Base-by-base conservation (phyloP, 1,140 invertebrate species). In the Drosophila littoralis region DNA sequence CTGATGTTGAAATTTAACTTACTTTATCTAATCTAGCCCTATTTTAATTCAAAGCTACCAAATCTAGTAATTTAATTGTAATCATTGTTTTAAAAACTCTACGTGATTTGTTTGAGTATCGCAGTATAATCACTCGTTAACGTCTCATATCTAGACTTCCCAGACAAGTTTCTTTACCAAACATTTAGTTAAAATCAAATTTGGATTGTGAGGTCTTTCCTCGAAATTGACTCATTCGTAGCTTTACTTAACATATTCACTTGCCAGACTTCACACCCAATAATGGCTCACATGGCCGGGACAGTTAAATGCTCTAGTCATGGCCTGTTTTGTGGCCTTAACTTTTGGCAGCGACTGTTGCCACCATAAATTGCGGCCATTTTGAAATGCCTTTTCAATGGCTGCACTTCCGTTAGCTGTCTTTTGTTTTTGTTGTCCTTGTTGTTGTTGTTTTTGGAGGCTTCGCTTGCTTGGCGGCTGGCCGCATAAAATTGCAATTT, bases 401-500 rank as follows among this genome's bases (percentile, higher is more conserved):
- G 84, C 83, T 89, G 79, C 82, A 86, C 79, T 86, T 86, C 63
- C 69, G 54, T 65, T 77, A 12, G 36, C 35, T 57, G n/a, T 32
- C 63, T 58, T 36, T 42, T 45, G 45, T 33, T 66, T 65, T 50
- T 72, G 43, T 38, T 42, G 22, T 3, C 22, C 22, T 22, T 22
- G 1, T 22, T 22, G 22, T n/a, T n/a, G 45, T n/a, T 42, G 57
- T 58, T 66, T n/a, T 50, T 60, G 32, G 46, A 48, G 22, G 38
- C 52, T 78, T 68, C 55, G 81, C 50, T 73, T 86, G 84, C 77
- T 86, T 86, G 79, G 81, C 67, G 84, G 80, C 84, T 75, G 77
- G 84, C 84, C 84, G 85, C 84, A 89, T 90, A 85, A 89, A 89
- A 89, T 89, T 89, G 84, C 84, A 89, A 89, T 89, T 89, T 89